phyloP scores from a whole-genome alignment of 2,888 invertebrate genomes.

The Pachymerium ferrugineum region DNA sequence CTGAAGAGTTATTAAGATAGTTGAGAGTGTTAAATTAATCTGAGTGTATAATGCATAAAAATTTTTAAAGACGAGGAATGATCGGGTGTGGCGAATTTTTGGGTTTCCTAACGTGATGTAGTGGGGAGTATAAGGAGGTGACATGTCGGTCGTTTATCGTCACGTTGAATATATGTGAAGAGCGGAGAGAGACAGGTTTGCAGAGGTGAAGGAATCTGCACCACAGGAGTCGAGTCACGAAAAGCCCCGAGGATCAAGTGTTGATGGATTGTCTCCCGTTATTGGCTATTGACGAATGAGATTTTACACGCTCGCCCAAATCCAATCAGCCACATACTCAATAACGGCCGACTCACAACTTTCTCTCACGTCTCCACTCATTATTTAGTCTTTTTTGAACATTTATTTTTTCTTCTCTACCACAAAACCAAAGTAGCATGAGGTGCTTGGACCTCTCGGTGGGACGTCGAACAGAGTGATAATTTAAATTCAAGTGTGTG shows the following conservation, averaged over 20 bases:
- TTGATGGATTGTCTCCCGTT: constrained; percentile 21
- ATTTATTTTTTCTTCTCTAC: no score
- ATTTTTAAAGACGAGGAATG: not conserved
- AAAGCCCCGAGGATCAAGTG: constrained; percentile 18
- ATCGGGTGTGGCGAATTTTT: not conserved
- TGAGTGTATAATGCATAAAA: not conserved
- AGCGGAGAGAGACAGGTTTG: not conserved
- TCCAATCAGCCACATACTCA: constrained; percentile 15
- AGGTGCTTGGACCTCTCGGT: no score
- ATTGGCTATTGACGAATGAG: constrained; percentile 21
- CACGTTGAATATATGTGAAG: constrained; percentile 7
- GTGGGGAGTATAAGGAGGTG: not conserved
- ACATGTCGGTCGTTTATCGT: constrained; percentile 9
- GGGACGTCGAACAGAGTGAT: no score
- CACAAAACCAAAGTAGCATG: no score
- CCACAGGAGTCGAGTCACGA: constrained; percentile 18
- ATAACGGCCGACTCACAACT: constrained; percentile 3
- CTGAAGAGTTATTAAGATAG: constrained; percentile 9
- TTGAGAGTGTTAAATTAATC: not conserved
- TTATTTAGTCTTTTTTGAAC: not conserved
- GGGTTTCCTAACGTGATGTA: not conserved
- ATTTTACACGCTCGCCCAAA: constrained; percentile 21
- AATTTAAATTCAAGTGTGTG: not conserved
- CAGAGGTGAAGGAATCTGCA: constrained; percentile 10
- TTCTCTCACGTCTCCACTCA: no score